Percentiles rank a stretch among this genome's conserved stretches.
phyloP scores from a whole-genome alignment of 2,888 invertebrate species.

The Laothoe populi region DNA sequence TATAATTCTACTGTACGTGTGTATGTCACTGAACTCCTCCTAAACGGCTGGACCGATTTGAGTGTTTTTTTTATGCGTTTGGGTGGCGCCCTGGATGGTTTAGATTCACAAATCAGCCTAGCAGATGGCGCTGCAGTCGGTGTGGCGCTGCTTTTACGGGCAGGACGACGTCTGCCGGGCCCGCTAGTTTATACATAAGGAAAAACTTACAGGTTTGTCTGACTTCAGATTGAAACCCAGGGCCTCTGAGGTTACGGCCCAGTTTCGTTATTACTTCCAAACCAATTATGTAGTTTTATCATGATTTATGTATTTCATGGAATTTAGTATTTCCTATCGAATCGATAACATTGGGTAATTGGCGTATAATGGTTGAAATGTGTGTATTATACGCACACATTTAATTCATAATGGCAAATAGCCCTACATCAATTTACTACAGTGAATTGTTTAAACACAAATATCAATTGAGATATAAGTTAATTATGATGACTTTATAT shows the following conservation, averaged over 20 bases:
- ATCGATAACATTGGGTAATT: constrained; percentile 12
- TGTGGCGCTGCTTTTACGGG: too few relatives aligned
- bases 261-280: neutral
- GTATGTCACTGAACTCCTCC: too few relatives aligned
- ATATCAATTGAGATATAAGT: constrained; percentile 10
- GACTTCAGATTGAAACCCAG: too few relatives aligned
- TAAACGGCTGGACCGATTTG: too few relatives aligned
- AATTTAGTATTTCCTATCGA: neutral
- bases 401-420: neutral
- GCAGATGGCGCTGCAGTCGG: too few relatives aligned
- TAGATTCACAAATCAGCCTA: too few relatives aligned
- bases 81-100: too few relatives aligned
- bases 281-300: neutral
- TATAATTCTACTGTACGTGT: too few relatives aligned
- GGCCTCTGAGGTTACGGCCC: neutral
- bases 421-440: constrained; percentile 5
- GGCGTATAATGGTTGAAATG: constrained; percentile 3
- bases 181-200: too few relatives aligned
- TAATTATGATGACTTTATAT: neutral
- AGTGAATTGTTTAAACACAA: constrained; percentile 2
- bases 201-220: too few relatives aligned
- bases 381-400: constrained; percentile 10
- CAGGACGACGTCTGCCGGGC: too few relatives aligned
- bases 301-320: constrained; percentile 2
- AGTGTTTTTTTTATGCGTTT: too few relatives aligned